A percentile compares a stretch with the other conserved stretches of the same genome.
phyloP scores from a whole-genome alignment of 1,140 invertebrate species.

The Phocides pigmalion region DNA sequence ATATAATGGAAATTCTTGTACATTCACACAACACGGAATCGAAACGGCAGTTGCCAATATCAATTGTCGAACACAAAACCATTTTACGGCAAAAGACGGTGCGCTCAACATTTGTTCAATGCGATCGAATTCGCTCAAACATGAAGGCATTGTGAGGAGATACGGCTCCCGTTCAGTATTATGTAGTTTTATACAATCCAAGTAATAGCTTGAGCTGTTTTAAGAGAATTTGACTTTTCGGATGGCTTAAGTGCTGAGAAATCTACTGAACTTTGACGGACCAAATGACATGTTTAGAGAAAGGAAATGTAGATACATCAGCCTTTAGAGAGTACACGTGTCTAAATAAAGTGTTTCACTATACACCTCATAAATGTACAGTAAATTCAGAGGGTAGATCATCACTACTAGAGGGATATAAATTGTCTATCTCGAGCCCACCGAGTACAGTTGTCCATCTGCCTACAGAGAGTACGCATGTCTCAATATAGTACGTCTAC shows the following conservation, averaged over 20 bases:
- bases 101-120: conserved; percentile 53
- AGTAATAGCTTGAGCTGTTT: conserved; percentile 38
- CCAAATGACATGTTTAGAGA: background rate
- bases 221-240: background rate
- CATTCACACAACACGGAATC: conserved; percentile 34
- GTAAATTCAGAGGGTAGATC: too few relatives aligned
- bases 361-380: too few relatives aligned
- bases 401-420: too few relatives aligned
- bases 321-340: too few relatives aligned
- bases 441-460: too few relatives aligned
- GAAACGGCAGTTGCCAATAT: conserved; percentile 35
- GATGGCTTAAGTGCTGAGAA: background rate
- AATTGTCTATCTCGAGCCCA: too few relatives aligned
- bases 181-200: conserved; percentile 29
- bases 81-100: conserved; percentile 42
- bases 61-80: conserved; percentile 50
- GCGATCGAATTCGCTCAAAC: conserved; percentile 55
- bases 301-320: too few relatives aligned
- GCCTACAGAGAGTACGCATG: too few relatives aligned
- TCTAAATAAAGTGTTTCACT: too few relatives aligned
- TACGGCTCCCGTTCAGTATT: conserved; percentile 26
- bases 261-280: background rate
- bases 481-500: too few relatives aligned
- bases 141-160: conserved; percentile 43
- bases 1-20: conserved; percentile 1